Evolutionary conservation across 2,797 vertebrate genomes (phyloP), one percentile per base, ranked within the genome.

Genomic region (Tamandua tetradactyla): DNA sequence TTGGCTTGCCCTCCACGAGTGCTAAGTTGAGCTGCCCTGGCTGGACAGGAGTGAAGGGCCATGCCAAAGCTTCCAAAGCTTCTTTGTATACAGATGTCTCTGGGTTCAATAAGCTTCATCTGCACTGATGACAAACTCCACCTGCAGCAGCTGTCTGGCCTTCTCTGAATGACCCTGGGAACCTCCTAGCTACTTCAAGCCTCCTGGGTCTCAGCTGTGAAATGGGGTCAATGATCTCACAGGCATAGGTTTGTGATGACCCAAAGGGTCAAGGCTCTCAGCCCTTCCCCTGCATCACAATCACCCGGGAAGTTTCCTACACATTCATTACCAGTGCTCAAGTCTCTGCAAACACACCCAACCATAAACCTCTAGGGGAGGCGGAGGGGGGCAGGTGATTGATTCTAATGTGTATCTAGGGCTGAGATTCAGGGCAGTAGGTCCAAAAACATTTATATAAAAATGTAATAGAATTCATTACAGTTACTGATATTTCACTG

Each of bases 91-190:
- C 12, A 12, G 15, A 61, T 5, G 12, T 25, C 66, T n/a, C 32
- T n/a, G 10, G 12, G 66, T 42, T 35, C 25, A 35, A 10, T 15
- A 52, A 12, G n/a, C 64, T 94, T 40, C 15, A 13, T 20, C 6
- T 6, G 12, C 68, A 32, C 0, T 13, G 42, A 44, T 6, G 32
- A 30, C 0, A 27, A 71, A 37, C 25, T 32, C 61, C 27, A 6
- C 59, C 44, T 66, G 20, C 4, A 47, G 52, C 40, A 30, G 49
- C 66, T 18, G 4, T 9, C 18, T 13, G 47, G 69, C 32, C 69
- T 83, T 13, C 11, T 64, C 27, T n/a, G 17, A n/a, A 17, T 55
- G 71, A 47, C 71, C 61, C 55, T 22, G 44, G 68, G 17, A 59
- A 22, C 25, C 35, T 15, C 42, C 22, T 44, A 0, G 32, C 13